Evolutionary conservation across 2,113 vertebrate species (phyloP).

Genomic region (Poecile atricapillus): DNA sequence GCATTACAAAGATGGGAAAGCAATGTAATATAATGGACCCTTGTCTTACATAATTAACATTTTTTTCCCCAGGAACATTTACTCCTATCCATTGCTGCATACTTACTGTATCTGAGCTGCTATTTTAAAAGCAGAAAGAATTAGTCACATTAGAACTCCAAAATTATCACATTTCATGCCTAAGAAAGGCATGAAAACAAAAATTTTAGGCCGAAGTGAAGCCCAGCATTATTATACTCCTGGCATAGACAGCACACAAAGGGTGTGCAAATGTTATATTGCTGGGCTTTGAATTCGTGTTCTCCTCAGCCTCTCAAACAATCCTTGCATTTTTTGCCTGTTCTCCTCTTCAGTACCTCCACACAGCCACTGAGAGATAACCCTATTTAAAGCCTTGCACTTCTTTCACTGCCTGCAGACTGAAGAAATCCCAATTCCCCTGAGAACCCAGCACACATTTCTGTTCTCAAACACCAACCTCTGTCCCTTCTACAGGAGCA

Average conservation of each 20-base stretch:
- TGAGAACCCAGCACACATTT: not conserved
- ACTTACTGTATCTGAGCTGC: not conserved
- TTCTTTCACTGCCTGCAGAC: not conserved
- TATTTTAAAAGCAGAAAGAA: slow-evolving; percentile 23
- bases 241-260: fast-evolving
- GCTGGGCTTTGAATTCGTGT: not conserved
- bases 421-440: not conserved
- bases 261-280: not conserved
- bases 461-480: not conserved
- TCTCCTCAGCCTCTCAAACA: not conserved
- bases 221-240: not conserved
- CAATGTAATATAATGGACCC: not conserved
- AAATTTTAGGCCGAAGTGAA: not conserved
- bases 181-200: not conserved
- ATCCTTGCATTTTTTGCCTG: not conserved
- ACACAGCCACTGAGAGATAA: not conserved
- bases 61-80: not conserved
- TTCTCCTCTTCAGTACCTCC: not conserved
- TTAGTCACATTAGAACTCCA: not conserved
- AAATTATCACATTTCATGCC: not conserved
- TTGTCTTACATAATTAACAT: not conserved
- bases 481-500: not conserved
- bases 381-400: not conserved
- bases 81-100: not conserved
- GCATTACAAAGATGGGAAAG: not conserved